Percentiles rank a stretch among this genome's conserved stretches.
Conservation (phyloP, 2,797 vertebrate species). For the Falco naumanni region DNA sequence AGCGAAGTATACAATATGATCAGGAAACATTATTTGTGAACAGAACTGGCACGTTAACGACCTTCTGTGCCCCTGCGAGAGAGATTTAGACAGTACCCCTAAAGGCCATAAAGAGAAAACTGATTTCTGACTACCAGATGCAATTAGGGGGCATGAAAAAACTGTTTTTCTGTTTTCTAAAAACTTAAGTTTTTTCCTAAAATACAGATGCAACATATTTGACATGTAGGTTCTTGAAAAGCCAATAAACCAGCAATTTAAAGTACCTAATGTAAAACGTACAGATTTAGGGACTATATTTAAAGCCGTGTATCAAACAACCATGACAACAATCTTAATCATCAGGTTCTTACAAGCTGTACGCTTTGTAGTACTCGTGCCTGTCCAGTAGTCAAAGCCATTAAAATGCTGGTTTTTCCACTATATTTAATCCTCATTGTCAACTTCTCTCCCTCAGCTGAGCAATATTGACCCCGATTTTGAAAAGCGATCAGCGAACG, state of each 20-base stretch:
- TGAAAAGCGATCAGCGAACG: not conserved
- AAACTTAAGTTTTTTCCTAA: not conserved
- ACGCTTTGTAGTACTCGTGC: not conserved
- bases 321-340: not conserved
- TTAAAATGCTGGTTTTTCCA: not conserved
- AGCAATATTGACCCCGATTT: not conserved
- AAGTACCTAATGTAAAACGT: not conserved
- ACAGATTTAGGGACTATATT: not conserved
- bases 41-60: not conserved
- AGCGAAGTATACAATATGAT: not conserved
- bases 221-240: not conserved
- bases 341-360: not conserved
- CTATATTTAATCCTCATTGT: not conserved
- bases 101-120: not conserved
- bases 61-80: not conserved
- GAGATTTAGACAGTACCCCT: not conserved
- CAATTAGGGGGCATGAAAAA: not conserved
- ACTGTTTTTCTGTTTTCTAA: not conserved
- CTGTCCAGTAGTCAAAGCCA: not conserved
- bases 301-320: not conserved
- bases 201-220: not conserved
- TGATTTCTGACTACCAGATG: not conserved
- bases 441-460: not conserved
- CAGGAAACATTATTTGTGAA: not conserved
- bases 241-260: not conserved